Evolutionary conservation across 2,888 invertebrate genomes (phyloP).

Genomic region (Tetrapedia diversipes): DNA sequence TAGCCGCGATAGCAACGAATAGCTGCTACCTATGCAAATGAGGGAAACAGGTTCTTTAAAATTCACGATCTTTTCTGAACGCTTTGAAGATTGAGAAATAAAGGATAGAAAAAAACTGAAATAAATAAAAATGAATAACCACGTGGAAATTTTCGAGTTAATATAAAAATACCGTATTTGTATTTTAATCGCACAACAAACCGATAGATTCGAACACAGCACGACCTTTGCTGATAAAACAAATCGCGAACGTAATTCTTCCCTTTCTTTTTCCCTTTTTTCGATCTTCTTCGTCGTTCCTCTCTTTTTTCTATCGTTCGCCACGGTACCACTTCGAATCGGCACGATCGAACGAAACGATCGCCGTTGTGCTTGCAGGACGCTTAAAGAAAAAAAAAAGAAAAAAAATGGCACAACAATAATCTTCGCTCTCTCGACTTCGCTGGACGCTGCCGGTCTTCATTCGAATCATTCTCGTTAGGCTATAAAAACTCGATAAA

Average conservation of each 20-base stretch:
- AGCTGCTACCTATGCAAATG: no score
- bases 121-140: neutral
- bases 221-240: slow-evolving; percentile 22
- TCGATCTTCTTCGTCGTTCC: neutral
- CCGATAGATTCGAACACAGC: slow-evolving; percentile 21
- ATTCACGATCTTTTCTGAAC: neutral
- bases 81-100: neutral
- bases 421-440: slow-evolving; percentile 51
- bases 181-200: slow-evolving; percentile 53
- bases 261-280: neutral
- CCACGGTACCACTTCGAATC: slow-evolving; percentile 17
- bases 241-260: slow-evolving; percentile 11
- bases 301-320: neutral
- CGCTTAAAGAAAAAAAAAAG: no score
- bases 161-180: slow-evolving; percentile 42
- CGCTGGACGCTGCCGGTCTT: slow-evolving; percentile 40
- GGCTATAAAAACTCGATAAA: slow-evolving; percentile 42
- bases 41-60: no score
- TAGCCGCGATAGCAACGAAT: neutral
- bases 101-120: neutral
- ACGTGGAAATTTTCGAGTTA: slow-evolving; percentile 2
- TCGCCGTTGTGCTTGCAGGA: slow-evolving; percentile 43
- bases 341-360: slow-evolving; percentile 8
- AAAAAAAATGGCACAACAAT: slow-evolving; percentile 45
- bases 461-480: slow-evolving; percentile 50